Evolutionary conservation across 2,113 vertebrate species (phyloP), one percentile per base, ranked within the genome.

Genomic region (Phasianus colchicus): DNA sequence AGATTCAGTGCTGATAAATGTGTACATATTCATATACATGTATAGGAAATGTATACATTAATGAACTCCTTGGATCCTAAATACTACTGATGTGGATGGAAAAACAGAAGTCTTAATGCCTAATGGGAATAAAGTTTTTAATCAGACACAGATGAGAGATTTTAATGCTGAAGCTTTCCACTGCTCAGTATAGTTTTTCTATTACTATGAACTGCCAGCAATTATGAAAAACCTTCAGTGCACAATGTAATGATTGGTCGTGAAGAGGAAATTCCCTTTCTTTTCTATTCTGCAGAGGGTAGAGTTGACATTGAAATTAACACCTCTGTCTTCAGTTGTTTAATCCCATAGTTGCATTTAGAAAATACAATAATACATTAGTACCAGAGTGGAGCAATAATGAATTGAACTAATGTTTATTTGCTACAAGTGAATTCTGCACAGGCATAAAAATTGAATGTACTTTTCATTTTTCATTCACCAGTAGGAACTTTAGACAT

Each of bases 391-490:
- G 13, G 22, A 89, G 6, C 60, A 92, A 92, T 32, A 81, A 34
- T n/a, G 13, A 50, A 22, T 50, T 24, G 24, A 50, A 50, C 48
- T 50, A 22, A 13, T 17, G 24, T 40, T 88, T 78, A 18, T 77
- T 83, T 55, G 52, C 58, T 30, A 14, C 2, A 34, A 92, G 85
- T 82, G 9, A 93, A 52, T 63, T 45, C 67, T 61, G 25, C 11
- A 79, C 4, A 0, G 16, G 42, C 24, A 25, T 0, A 4, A 42
- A 43, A 63, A 42, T 50, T 30, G 61, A 71, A 88, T 93, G 61
- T 74, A 32, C 9, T 86, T 89, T 83, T 91, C 61, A 85, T 78
- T 95, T 96, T 96, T 95, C 42, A 30, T 86, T 96, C 65, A 81
- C n/a, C 6, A 1, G 45, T 50, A 79, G 45, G 22, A 64, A 58